Evolutionary conservation across 2,113 vertebrate genomes (phyloP), one percentile per base, ranked within the genome.

Genomic region (Crotalus tigris): DNA sequence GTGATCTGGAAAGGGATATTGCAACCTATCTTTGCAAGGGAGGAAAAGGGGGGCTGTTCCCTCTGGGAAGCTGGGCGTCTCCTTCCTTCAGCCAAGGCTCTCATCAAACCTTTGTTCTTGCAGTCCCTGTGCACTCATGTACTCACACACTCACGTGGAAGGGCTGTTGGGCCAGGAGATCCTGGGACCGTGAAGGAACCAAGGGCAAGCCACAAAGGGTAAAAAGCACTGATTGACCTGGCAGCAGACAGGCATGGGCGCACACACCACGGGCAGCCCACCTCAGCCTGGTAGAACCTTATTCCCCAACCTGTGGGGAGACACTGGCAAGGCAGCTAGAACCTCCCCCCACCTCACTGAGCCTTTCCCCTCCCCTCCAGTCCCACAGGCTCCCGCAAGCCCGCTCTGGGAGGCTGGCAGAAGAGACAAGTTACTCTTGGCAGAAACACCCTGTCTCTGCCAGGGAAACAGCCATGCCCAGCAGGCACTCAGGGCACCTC

Each of bases 401-500:
- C 69, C 2, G 15, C 26, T 46, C 44, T 7, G 29, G 9, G 10
- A 89, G 64, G 69, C 61, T 44, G n/a, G 58, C n/a, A 17, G 44
- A 55, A 1, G 19, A 89, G 69, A 15, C 23, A 54, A 24, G 29
- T 57, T 4, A 23, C 13, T 58, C 49, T 75, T 3, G 9, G 53
- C 92, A 93, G 7, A 88, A 58, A 91, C 90, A 57, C 17, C 2
- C 46, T 75, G 90, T 91, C 59, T 61, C 21, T 93, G 85, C 92
- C 90, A 88, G 49, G 90, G 59, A n/a, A 87, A 69, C 90, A 91
- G 61, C 61, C 17, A 0, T 6, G 4, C 33, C 49, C 26, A 5
- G 26, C 51, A n/a, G 51, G 59, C 10, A 39, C 90, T 87, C 1
- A 2, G 51, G 85, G 58, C 89, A 57, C 26, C 75, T 57, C 92